These are phyloP conservation scores for Euschistus heros DNA, from an alignment of 1,140 invertebrate genomes.

Conservation along the genomic window DNA sequence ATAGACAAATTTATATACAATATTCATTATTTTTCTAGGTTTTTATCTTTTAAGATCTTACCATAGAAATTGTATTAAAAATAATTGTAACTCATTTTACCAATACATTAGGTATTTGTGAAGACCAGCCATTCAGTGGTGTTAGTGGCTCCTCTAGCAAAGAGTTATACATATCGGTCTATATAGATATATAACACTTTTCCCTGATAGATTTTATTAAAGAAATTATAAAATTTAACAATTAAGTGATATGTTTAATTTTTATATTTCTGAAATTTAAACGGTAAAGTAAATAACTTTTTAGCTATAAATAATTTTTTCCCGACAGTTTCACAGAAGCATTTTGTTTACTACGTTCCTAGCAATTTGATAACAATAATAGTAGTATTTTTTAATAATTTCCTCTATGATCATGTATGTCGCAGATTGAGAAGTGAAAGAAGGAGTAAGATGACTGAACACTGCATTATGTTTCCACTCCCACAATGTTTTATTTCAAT, in stretches of 20 bases:
- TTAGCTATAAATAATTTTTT: constrained; percentile 13
- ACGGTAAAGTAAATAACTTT: constrained; percentile 12
- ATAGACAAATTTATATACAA: constrained; percentile 7
- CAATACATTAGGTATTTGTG: constrained; percentile 10
- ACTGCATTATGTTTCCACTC: constrained; percentile 11
- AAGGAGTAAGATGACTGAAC: neutral
- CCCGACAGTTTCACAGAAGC: constrained; percentile 16
- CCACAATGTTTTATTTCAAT: constrained; percentile 64
- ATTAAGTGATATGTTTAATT: constrained; percentile 21
- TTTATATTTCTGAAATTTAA: constrained; percentile 7
- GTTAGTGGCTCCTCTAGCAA: neutral
- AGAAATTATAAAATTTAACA: constrained; percentile 21
- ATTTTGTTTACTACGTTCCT: constrained; percentile 20
- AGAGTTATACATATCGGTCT: neutral
- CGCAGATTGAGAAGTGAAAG: neutral
- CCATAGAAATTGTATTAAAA: constrained; percentile 9
- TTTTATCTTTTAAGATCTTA: constrained; percentile 14
- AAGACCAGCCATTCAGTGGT: neutral
- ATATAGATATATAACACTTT: constrained; percentile 10
- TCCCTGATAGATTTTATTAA: constrained; percentile 10
- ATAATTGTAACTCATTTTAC: constrained; percentile 12
- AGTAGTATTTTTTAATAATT: constrained; percentile 18
- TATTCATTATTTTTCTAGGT: constrained; percentile 2
- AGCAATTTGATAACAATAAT: constrained; percentile 24
- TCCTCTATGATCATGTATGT: constrained; percentile 19